phyloP scores from a whole-genome alignment of 2,888 invertebrate genomes.

The Drosophila koepferae region DNA sequence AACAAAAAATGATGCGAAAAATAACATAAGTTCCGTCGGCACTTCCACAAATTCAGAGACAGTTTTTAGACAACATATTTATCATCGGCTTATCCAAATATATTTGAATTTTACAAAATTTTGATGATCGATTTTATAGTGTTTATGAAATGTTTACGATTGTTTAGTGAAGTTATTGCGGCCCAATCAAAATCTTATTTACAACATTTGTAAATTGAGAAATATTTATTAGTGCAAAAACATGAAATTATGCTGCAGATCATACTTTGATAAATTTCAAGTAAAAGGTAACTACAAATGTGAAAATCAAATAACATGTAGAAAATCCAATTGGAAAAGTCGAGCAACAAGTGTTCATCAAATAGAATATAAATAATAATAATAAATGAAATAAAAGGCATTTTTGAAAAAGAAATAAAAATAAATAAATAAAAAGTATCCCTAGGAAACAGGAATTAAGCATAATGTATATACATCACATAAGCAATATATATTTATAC shows the following conservation, averaged over 20 bases:
- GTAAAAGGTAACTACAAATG: too few species aligned
- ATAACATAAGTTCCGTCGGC: constrained; percentile 51
- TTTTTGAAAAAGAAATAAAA: too few species aligned
- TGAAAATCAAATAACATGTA: too few species aligned
- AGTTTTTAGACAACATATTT: constrained; percentile 20
- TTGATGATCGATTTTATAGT: constrained; percentile 39
- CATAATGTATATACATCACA: too few species aligned
- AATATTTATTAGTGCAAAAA: background rate
- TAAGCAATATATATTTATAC: too few species aligned
- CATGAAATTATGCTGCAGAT: background rate
- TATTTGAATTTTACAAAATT: constrained; percentile 38
- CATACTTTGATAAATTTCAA: too few species aligned
- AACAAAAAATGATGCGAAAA: background rate
- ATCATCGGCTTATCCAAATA: background rate
- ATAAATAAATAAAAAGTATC: too few species aligned
- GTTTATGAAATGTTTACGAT: constrained; percentile 1
- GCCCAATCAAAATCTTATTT: constrained; percentile 10
- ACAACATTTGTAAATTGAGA: background rate
- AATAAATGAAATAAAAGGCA: too few species aligned
- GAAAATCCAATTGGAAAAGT: too few species aligned
- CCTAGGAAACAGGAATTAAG: too few species aligned
- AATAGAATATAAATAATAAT: too few species aligned
- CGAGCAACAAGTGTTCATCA: too few species aligned
- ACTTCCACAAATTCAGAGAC: constrained; percentile 29
- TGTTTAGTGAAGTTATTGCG: background rate